A percentile compares a stretch with the other conserved stretches of the same genome.
phyloP scores from a whole-genome alignment of 2,797 vertebrate genomes.

The Gallirallus australis region DNA sequence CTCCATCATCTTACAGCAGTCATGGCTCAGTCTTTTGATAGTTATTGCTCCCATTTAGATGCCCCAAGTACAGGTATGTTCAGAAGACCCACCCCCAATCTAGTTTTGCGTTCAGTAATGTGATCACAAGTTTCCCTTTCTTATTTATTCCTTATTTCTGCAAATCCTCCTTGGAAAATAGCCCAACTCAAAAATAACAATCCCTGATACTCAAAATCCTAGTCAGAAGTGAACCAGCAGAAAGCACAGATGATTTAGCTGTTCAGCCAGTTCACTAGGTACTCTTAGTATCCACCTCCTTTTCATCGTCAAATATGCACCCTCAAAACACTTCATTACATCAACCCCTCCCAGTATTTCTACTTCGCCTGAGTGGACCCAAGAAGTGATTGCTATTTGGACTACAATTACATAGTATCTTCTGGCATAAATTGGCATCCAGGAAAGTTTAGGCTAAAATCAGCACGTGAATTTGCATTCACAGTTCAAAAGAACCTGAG shows the following conservation, averaged over 20 bases:
- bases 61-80: background rate
- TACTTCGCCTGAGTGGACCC: background rate
- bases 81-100: background rate
- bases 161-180: background rate
- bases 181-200: background rate
- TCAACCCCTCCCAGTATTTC: background rate
- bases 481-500: background rate
- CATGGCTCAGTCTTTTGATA: background rate
- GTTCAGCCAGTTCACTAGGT: background rate
- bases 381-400: background rate
- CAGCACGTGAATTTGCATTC: rapidly evolving
- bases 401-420: background rate
- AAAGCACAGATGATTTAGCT: background rate
- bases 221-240: background rate
- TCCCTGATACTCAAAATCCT: background rate
- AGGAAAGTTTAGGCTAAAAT: background rate
- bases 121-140: background rate
- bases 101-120: background rate
- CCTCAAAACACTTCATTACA: background rate
- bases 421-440: background rate
- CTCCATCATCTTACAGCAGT: background rate
- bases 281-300: background rate
- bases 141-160: background rate
- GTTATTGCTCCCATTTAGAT: background rate
- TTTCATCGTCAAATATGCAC: background rate